Evolutionary conservation across 1,140 invertebrate species (phyloP).

Genomic region (fruit fly (Drosophila melanogaster)): DNA sequence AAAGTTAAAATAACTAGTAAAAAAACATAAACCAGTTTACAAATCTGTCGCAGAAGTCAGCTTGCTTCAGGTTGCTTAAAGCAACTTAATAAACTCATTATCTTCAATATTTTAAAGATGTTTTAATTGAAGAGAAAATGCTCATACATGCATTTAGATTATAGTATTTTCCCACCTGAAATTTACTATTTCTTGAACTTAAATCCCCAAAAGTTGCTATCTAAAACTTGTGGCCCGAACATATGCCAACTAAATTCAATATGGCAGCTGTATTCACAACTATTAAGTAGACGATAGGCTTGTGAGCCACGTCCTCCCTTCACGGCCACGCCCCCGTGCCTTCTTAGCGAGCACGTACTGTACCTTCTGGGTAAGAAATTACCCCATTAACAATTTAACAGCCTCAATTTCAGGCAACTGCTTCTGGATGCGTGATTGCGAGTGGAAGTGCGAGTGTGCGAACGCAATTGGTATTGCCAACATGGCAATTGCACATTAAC

Average conservation of each 20-base stretch:
- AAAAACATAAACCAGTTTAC: background rate
- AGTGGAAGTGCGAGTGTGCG: conserved; percentile 26
- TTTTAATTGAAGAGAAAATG: no score
- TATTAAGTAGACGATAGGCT: conserved; percentile 13
- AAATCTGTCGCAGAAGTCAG: background rate
- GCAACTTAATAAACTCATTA: no score
- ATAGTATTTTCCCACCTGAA: no score
- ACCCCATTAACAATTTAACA: conserved; percentile 80
- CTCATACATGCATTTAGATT: no score
- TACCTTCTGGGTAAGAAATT: conserved; percentile 64
- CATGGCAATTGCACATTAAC: conserved; percentile 84
- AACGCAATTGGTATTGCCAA: conserved; percentile 64
- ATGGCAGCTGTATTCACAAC: conserved; percentile 14
- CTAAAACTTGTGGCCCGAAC: background rate
- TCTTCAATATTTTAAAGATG: background rate
- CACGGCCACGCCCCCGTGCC: background rate
- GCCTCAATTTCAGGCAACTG: conserved; percentile 62
- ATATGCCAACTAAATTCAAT: conserved; percentile 16
- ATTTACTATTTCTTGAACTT: no score
- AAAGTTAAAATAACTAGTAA: background rate
- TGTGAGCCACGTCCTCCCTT: background rate
- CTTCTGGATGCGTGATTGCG: conserved; percentile 29
- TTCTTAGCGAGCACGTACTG: conserved; percentile 35
- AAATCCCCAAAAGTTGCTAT: background rate
- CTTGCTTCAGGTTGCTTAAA: no score